A percentile compares a stretch with the other conserved stretches of the same genome.
Conservation (phyloP, 2,888 invertebrate species). For the Sabatieria punctata region DNA sequence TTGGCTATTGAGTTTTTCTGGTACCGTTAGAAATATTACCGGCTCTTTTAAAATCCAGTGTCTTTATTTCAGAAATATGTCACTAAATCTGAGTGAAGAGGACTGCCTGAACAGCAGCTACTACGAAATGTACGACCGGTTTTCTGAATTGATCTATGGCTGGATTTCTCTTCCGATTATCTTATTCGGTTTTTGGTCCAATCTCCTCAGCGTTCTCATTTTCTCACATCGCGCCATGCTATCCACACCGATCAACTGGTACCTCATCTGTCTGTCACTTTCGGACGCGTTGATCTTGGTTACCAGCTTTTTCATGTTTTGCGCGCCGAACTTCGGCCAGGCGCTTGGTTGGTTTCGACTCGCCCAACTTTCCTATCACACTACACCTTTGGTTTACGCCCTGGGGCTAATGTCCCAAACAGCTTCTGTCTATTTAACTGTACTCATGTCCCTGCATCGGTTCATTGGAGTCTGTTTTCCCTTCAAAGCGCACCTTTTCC, state of each 20-base stretch:
- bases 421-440: slow-evolving; percentile 37
- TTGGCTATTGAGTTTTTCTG: no score
- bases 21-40: no score
- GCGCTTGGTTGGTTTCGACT: slow-evolving; percentile 46
- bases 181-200: no score
- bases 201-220: slow-evolving; percentile 21
- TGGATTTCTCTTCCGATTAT: no score
- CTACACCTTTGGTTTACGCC: no score
- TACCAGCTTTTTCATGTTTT: slow-evolving; percentile 53
- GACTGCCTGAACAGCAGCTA: no score
- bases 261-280: slow-evolving; percentile 31
- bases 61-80: no score
- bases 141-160: no score
- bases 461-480: slow-evolving; percentile 42
- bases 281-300: slow-evolving; percentile 19
- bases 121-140: no score
- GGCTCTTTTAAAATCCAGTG: no score
- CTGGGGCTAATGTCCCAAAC: slow-evolving; percentile 6
- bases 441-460: slow-evolving; percentile 54
- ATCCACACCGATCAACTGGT: slow-evolving; percentile 31
- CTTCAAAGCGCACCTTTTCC: slow-evolving; percentile 30
- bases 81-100: no score
- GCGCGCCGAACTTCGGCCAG: slow-evolving; percentile 40
- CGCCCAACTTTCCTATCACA: no score
- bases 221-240: slow-evolving; percentile 25